Base-by-base conservation (phyloP, 1,140 invertebrate species). In the Wiebesia pumilae region DNA sequence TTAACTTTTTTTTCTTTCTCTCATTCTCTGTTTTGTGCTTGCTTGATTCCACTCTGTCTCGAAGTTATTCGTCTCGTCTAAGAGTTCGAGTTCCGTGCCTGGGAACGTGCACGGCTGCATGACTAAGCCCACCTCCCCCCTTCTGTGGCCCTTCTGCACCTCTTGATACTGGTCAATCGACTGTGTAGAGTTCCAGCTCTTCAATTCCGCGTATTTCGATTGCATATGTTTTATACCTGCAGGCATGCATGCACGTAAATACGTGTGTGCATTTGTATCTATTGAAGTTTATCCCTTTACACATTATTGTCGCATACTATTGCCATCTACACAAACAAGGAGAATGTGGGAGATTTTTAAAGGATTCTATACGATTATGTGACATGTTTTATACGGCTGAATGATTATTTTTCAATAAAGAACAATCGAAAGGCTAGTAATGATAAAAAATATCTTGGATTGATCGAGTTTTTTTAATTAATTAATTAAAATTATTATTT, bases 51-150 rank as follows among this genome's bases (percentile, higher is more conserved):
- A 87, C 86, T 88, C 78, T 71, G 81, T 88, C 89, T 83, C 75
- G 67, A 77, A 85, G 80, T 62, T 86, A 86, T 83, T 81, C 83
- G 71, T 85, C 80, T 78, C 80, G 78, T 71, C 33, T 43, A 67
- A 88, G 88, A 89, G 88, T 85, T 90, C 86, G 88, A 89, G 87
- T 81, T 86, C 88, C 88, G 88, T 87, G 90, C 91, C 91, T 92
- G 92, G 91, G 92, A 93, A 92, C 90, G 91, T 89, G 91, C 88
- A 27, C 78, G 62, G 47, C 78, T 89, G 89, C 90, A 90, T 92
- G 90, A 91, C 91, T 91, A 90, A 90, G 90, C 90, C 87, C 84
- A 88, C 88, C 85, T 83, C 83, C 84, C 86, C 88, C 69, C 27
- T 58, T n/a, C 35, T 33, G 1, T 27, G 27, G 9, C 0, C 38